phyloP scores from a whole-genome alignment of 2,113 vertebrate species.

The Lethenteron reissneri region DNA sequence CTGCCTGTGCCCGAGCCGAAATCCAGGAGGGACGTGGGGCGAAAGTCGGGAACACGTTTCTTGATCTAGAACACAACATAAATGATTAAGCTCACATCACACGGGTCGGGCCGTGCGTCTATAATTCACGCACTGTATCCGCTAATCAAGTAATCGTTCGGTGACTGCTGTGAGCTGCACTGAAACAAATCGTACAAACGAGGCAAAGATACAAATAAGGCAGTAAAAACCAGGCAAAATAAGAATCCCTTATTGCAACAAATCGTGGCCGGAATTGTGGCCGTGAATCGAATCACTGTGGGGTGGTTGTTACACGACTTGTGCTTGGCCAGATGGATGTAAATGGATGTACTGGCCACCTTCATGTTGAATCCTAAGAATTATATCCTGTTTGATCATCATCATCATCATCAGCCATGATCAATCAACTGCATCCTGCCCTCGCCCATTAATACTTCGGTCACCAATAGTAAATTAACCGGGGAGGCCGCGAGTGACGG shows the following conservation, averaged over 20 bases:
- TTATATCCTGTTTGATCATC: too few species aligned
- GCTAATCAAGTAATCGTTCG: not conserved
- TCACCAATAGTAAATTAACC: not conserved
- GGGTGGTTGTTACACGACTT: too few species aligned
- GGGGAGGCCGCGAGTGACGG: not conserved
- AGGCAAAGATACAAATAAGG: not conserved
- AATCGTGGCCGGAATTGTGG: too few species aligned
- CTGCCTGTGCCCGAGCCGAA: slow-evolving; percentile 54
- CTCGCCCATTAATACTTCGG: not conserved
- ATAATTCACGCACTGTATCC: not conserved
- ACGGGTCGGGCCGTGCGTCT: not conserved
- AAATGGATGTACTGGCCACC: too few species aligned
- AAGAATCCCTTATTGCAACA: too few species aligned
- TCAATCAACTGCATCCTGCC: too few species aligned
- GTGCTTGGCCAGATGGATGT: too few species aligned
- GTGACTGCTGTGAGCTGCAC: not conserved
- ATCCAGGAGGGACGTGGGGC: slow-evolving; percentile 43
- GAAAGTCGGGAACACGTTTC: slow-evolving; percentile 30
- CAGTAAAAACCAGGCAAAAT: not conserved
- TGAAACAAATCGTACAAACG: not conserved
- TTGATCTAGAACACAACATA: slow-evolving; percentile 28
- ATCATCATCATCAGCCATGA: too few species aligned
- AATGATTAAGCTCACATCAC: not conserved
- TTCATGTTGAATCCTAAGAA: too few species aligned
- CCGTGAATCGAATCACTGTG: too few species aligned